Percentiles rank a stretch among this genome's conserved stretches.
phyloP scores from a whole-genome alignment of 2,888 invertebrate species.

The Melinaea menophilus region DNA sequence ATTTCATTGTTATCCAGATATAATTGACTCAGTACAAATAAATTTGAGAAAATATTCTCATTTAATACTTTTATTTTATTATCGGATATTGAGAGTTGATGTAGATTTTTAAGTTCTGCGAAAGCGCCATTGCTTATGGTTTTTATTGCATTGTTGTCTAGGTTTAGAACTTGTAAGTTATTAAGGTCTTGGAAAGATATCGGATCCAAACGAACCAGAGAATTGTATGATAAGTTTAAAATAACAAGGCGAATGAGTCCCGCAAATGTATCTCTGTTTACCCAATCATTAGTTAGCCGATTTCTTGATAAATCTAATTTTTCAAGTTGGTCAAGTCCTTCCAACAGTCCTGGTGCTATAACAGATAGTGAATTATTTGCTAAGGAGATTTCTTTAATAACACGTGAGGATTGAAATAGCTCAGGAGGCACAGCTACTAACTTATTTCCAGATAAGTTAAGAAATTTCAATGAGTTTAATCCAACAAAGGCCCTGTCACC shows the following conservation, averaged over 20 bases:
- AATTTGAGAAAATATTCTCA: constrained; percentile 82
- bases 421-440: constrained; percentile 88
- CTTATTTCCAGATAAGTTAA: constrained; percentile 89
- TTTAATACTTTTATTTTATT: constrained; percentile 83
- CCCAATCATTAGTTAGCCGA: constrained; percentile 85
- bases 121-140: constrained; percentile 85
- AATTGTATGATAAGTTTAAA: constrained; percentile 85
- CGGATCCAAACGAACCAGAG: constrained; percentile 82
- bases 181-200: constrained; percentile 86
- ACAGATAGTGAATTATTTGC: constrained; percentile 89
- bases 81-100: constrained; percentile 84
- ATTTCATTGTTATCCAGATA: constrained; percentile 86
- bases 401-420: constrained; percentile 84
- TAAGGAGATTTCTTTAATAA: constrained; percentile 84
- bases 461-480: constrained; percentile 81
- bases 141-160: constrained; percentile 85
- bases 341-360: constrained; percentile 85
- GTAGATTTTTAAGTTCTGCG: constrained; percentile 84
- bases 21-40: constrained; percentile 84
- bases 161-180: constrained; percentile 84
- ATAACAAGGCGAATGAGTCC: constrained; percentile 84
- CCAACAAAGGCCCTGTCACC: constrained; percentile 87
- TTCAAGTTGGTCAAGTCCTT: constrained; percentile 84
- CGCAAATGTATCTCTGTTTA: constrained; percentile 86
- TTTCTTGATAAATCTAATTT: constrained; percentile 85